Conservation (phyloP, 2,888 invertebrate genomes). For the Ferrisia virgata region DNA sequence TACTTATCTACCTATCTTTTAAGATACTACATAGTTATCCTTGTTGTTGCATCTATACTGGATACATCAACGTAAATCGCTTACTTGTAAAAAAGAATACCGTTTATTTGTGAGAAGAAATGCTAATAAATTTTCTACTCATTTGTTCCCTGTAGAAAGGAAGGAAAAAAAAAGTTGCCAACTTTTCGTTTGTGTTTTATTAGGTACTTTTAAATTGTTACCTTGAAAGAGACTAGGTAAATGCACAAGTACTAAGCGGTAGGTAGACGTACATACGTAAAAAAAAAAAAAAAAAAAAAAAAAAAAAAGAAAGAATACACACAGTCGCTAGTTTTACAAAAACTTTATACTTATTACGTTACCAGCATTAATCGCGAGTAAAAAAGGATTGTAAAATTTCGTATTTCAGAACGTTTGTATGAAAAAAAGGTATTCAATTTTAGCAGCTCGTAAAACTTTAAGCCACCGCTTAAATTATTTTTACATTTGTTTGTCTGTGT, state of each 20-base stretch:
- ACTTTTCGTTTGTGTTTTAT: slow-evolving; percentile 21
- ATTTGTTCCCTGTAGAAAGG: background rate
- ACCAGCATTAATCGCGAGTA: background rate
- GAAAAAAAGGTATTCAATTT: slow-evolving; percentile 5
- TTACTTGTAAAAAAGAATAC: background rate
- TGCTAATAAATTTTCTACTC: slow-evolving; percentile 20
- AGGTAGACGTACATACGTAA: background rate
- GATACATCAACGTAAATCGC: too few relatives aligned
- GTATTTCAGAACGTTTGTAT: background rate
- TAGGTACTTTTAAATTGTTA: background rate
- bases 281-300: too few relatives aligned
- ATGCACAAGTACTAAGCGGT: too few relatives aligned
- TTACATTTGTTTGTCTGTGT: background rate
- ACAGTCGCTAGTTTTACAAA: background rate
- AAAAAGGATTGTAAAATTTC: background rate
- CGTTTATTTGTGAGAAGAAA: background rate
- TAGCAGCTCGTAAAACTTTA: background rate
- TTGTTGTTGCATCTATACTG: too few relatives aligned
- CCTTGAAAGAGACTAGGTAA: background rate
- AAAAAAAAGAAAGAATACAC: too few relatives aligned
- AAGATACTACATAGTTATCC: too few relatives aligned
- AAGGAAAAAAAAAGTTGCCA: too few relatives aligned
- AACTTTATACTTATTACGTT: background rate
- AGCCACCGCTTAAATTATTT: background rate
- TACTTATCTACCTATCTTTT: too few relatives aligned